Base-by-base conservation (phyloP, 2,888 invertebrate species). In the Xanthia togata region DNA sequence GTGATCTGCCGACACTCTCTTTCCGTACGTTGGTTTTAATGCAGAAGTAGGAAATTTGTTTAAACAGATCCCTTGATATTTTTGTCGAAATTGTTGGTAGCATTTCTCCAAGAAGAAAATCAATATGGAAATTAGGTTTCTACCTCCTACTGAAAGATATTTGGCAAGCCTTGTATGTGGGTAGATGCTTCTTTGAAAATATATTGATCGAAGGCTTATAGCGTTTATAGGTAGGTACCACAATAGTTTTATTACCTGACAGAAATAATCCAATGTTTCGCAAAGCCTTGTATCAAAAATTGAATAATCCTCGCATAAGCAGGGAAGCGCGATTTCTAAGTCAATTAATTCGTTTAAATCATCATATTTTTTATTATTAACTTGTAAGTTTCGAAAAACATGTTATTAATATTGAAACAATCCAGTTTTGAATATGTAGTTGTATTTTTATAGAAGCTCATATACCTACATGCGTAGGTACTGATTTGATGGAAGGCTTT, bases 281-380 rank as follows among this genome's bases (percentile, higher is more conserved):
- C 35, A 70, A 79, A 70, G 20, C n/a, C 38, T 63, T 71, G 0
- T 6, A 35, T 63, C 38, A 50, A 63, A n/a, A 57, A 50, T 79
- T 50, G 31, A 72, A 57, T 72, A 72, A 79, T 41, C 55, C 26
- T 55, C 12, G n/a, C 20, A 9, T 35, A 69, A 23, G 50, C 68
- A 35, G 23, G 17, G 41, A 76, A 35, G 23, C 63, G 23, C 55
- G 35, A 57, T 64, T 73, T 64, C 8, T 35, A 57, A 79, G 38
- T n/a, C 57, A 31, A 79, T 70, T 79, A 31, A 79, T 70, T 79
- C 55, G n/a, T n/a, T 47, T 23, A 31, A 44, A 47, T 38, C 26
- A 6, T 26, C 20, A 31, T 31, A 6, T 35, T 26, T 63, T 47
- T 71, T 55, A 41, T 70, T 55, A 38, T 47, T 55, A 79, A 38